These are phyloP conservation scores for Hyposoter dolosus DNA, from an alignment of 2,888 invertebrate species.

Conservation along the genomic window DNA sequence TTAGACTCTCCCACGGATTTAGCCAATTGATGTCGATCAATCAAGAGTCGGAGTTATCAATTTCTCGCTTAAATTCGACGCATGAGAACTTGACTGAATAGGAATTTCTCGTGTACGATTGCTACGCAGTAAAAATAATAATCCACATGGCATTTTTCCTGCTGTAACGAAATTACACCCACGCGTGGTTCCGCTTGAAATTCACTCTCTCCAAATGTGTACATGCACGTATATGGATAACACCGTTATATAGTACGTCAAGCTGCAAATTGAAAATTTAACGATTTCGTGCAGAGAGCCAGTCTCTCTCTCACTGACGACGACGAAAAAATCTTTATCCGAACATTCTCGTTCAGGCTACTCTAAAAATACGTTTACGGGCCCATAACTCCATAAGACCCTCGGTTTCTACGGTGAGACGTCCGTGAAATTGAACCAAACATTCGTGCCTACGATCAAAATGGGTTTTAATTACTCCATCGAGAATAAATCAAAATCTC, in stretches of 20 bases:
- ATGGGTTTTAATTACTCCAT: background rate
- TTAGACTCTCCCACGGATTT: slow-evolving; percentile 69
- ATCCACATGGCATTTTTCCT: slow-evolving; percentile 19
- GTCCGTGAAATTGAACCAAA: background rate
- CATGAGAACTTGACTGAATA: slow-evolving; percentile 2
- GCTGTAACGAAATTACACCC: slow-evolving; percentile 19
- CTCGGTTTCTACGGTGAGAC: slow-evolving; percentile 27
- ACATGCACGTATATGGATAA: background rate
- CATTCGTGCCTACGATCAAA: background rate
- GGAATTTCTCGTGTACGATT: background rate
- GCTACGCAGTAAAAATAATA: slow-evolving; percentile 32
- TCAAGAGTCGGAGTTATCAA: slow-evolving; percentile 61
- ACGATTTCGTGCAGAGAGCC: slow-evolving; percentile 71
- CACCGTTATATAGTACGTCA: slow-evolving; percentile 32
- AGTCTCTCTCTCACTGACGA: slow-evolving; percentile 6
- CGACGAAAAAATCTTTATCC: slow-evolving; percentile 39
- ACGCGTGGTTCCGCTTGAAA: slow-evolving; percentile 30
- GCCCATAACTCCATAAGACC: slow-evolving; percentile 74
- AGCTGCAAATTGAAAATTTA: slow-evolving; percentile 74
- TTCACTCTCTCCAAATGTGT: slow-evolving; percentile 12
- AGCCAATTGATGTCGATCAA: slow-evolving; percentile 73
- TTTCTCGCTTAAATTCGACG: slow-evolving; percentile 53
- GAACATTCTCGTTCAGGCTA: slow-evolving; percentile 24
- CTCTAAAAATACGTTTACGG: slow-evolving; percentile 82
- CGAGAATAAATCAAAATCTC: background rate